Evolutionary conservation across 35 echinoderm and acorn worm species (phyloP).

Genomic region (Holothuria glaberrima): DNA sequence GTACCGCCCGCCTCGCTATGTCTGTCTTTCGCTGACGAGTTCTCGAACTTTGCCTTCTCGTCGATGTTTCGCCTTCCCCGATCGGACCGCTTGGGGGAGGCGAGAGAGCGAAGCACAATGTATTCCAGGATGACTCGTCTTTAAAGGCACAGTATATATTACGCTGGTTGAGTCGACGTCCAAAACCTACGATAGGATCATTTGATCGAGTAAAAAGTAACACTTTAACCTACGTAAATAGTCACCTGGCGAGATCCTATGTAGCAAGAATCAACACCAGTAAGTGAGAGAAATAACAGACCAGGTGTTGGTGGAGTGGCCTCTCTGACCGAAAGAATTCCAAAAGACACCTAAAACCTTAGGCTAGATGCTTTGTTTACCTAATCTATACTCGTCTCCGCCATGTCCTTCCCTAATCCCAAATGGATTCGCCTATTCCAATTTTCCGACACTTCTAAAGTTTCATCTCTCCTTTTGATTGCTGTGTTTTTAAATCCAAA

Average conservation of each 20-base stretch:
- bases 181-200: slow-evolving; percentile 2
- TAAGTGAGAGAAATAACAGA: too few species aligned
- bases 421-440: slow-evolving; percentile 32
- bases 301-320: background rate
- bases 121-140: slow-evolving; percentile 51
- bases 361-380: slow-evolving; percentile 8
- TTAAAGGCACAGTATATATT: slow-evolving; percentile 53
- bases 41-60: slow-evolving; percentile 39
- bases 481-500: slow-evolving; percentile 18
- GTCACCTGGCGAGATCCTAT: slow-evolving; percentile 6
- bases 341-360: background rate
- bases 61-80: slow-evolving; percentile 57
- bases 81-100: slow-evolving; percentile 55
- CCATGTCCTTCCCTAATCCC: slow-evolving; percentile 27
- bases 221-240: slow-evolving; percentile 32
- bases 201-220: slow-evolving; percentile 30
- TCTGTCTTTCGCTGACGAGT: slow-evolving; percentile 29
- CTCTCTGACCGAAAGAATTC: slow-evolving; percentile 9
- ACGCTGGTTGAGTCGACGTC: slow-evolving; percentile 20
- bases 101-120: slow-evolving; percentile 61
- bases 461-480: slow-evolving; percentile 6
- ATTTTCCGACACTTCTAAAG: slow-evolving; percentile 30
- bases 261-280: background rate
- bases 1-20: background rate
- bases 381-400: slow-evolving; percentile 35